Evolutionary conservation across 1,140 invertebrate genomes (phyloP).

Genomic region (Globodera rostochiensis): DNA sequence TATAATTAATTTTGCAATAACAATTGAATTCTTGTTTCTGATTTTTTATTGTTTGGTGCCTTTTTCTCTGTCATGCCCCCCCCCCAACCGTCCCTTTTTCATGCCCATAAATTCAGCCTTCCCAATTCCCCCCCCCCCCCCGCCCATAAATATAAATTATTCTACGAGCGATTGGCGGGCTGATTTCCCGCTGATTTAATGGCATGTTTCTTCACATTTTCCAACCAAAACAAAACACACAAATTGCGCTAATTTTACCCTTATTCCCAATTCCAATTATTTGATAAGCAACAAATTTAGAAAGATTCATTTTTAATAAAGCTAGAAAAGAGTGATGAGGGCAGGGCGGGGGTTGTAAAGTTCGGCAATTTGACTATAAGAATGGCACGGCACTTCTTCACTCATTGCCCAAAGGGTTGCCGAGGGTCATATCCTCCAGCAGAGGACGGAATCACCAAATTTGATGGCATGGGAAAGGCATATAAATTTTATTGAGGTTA

Average conservation of each 20-base stretch:
- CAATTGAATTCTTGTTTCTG: no score
- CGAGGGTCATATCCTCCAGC: neutral
- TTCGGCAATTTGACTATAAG: neutral
- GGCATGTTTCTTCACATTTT: no score
- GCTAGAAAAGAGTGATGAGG: no score
- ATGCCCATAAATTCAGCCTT: neutral
- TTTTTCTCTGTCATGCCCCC: neutral
- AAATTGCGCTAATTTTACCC: no score
- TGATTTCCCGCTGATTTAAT: neutral
- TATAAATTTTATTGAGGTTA: neutral
- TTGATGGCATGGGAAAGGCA: neutral
- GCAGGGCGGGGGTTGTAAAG: neutral
- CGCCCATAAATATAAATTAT: neutral
- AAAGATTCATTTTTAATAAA: no score
- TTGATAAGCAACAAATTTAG: no score
- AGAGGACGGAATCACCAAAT: neutral
- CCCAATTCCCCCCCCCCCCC: neutral
- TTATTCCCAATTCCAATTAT: no score
- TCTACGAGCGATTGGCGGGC: neutral
- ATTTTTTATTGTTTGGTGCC: no score
- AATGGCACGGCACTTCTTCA: neutral
- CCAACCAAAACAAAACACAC: no score
- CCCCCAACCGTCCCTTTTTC: neutral
- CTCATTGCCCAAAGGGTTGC: neutral
- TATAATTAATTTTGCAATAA: no score